Conservation (phyloP, 2,113 vertebrate species). For the Etia nguti region DNA sequence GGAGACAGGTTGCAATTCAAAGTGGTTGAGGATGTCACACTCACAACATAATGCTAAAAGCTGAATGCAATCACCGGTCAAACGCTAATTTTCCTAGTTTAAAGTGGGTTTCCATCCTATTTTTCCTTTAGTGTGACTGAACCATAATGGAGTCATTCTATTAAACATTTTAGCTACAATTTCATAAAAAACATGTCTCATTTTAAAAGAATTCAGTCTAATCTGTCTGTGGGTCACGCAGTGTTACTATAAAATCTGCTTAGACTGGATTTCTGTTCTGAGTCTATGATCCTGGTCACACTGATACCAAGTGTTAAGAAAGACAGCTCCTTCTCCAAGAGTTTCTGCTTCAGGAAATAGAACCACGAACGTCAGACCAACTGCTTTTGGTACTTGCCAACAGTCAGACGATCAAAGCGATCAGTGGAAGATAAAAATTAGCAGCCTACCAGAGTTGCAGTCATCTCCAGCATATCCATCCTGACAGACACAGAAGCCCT, state of each 20-base stretch:
- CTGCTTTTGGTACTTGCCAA: neutral
- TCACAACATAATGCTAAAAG: neutral
- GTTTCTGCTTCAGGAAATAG: neutral
- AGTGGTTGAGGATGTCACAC: neutral
- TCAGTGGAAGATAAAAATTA: neutral
- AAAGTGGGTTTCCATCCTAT: neutral
- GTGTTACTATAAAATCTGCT: neutral
- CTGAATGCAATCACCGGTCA: neutral
- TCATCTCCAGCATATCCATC: conserved; percentile 88
- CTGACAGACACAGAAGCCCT: conserved; percentile 87
- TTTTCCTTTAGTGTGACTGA: neutral
- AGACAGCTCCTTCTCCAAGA: neutral
- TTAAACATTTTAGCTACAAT: neutral
- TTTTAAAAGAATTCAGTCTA: neutral
- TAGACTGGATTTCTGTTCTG: neutral
- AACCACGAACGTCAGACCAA: conserved; percentile 7
- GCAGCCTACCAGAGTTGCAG: conserved; percentile 85
- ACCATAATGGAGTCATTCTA: neutral
- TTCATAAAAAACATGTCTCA: neutral
- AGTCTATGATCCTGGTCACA: neutral
- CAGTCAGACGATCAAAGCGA: neutral
- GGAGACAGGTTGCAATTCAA: neutral
- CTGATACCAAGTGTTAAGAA: neutral
- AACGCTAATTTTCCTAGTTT: neutral
- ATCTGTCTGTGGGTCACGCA: neutral